Conservation (phyloP, 2,888 invertebrate genomes). For the Tenthredo distinguenda region DNA sequence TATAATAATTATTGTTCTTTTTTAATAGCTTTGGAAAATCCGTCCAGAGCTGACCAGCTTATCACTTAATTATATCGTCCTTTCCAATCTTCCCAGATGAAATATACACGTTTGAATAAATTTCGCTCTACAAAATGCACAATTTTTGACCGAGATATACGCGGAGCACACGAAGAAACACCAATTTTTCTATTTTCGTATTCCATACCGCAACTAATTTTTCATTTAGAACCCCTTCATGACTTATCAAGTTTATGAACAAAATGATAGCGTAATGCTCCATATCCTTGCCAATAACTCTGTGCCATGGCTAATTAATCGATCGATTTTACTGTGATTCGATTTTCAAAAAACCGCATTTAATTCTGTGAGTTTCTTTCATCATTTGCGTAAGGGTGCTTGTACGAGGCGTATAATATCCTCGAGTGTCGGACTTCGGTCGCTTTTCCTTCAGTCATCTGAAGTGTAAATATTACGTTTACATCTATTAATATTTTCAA, state of each 20-base stretch:
- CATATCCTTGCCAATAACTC: neutral
- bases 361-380: neutral
- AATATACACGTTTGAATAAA: neutral
- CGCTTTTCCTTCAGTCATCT: neutral
- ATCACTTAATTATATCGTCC: slow-evolving; percentile 11
- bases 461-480: neutral
- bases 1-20: slow-evolving; percentile 41
- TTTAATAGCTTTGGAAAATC: slow-evolving; percentile 21
- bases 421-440: neutral
- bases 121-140: too few relatives aligned
- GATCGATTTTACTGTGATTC: neutral
- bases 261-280: too few relatives aligned
- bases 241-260: too few relatives aligned
- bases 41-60: neutral
- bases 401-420: neutral
- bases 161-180: neutral
- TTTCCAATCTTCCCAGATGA: neutral
- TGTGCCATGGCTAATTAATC: neutral
- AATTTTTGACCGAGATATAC: neutral
- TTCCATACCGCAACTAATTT: too few relatives aligned
- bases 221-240: too few relatives aligned
- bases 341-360: neutral
- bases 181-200: too few relatives aligned
- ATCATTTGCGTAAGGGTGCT: neutral
- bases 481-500: neutral